A percentile compares a stretch with the other conserved stretches of the same genome.
Evolutionary conservation across 2,888 invertebrate species (phyloP).

Genomic region (Nomada ruficornis): DNA sequence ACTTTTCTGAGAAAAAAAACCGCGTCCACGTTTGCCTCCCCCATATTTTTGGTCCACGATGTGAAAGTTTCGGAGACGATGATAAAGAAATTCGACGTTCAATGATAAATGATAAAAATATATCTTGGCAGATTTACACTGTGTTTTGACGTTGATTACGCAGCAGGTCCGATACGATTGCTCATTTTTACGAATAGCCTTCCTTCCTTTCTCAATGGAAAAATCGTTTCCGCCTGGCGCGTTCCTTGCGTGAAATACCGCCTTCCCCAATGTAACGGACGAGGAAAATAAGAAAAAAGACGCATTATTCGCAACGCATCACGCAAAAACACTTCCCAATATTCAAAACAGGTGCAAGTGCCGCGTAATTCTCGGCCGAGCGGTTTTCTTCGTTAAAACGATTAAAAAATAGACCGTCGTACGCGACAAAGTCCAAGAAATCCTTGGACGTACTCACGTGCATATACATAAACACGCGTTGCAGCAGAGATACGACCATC

Average conservation of each 20-base stretch:
- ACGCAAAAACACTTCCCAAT: no score
- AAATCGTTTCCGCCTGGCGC: background rate
- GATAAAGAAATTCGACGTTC: slow-evolving; percentile 8
- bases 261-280: no score
- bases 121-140: background rate
- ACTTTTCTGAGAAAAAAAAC: no score
- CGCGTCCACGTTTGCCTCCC: background rate
- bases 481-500: background rate
- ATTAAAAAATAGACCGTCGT: background rate
- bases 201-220: background rate
- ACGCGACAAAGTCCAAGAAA: background rate
- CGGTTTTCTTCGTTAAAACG: background rate
- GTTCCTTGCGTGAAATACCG: background rate
- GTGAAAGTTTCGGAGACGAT: slow-evolving; percentile 20
- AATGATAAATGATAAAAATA: slow-evolving; percentile 28
- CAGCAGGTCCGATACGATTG: background rate
- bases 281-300: no score
- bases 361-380: background rate
- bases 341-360: background rate
- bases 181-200: background rate
- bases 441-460: background rate
- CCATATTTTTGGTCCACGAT: slow-evolving; percentile 11
- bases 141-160: slow-evolving; percentile 8
- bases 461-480: background rate
- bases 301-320: no score